Evolutionary conservation across 2,888 invertebrate species (phyloP).

Genomic region (Artemia sinica): DNA sequence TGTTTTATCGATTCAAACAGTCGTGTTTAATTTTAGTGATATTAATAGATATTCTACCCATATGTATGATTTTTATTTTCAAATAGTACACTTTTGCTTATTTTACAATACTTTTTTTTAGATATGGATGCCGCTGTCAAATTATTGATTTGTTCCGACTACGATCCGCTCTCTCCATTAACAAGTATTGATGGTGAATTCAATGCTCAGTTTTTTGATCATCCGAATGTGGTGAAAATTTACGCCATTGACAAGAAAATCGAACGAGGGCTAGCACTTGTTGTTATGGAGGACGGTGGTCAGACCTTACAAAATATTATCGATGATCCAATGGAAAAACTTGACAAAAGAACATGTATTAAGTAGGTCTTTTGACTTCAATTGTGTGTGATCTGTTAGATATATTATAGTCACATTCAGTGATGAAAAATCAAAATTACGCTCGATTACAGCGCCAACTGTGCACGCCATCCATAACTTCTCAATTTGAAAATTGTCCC

Average conservation of each 20-base stretch:
- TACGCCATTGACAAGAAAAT: not conserved
- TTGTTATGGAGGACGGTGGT: slow-evolving; percentile 3
- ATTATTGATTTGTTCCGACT: not conserved
- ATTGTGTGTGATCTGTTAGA: too few species aligned
- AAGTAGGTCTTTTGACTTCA: not conserved
- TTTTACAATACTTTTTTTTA: not conserved
- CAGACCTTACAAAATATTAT: slow-evolving; percentile 1
- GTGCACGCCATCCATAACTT: too few species aligned
- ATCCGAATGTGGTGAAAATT: not conserved
- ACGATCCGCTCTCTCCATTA: not conserved
- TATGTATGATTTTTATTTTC: too few species aligned
- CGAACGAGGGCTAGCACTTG: not conserved
- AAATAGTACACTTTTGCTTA: too few species aligned
- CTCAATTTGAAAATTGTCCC: too few species aligned
- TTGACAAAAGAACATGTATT: not conserved
- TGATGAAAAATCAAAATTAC: too few species aligned
- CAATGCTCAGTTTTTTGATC: not conserved
- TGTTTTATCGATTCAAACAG: too few species aligned
- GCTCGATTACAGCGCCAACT: too few species aligned
- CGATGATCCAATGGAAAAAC: not conserved
- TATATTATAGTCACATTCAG: too few species aligned
- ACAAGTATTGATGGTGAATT: not conserved
- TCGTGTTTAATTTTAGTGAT: too few species aligned
- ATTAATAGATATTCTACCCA: too few species aligned
- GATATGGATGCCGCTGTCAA: not conserved